Percentiles rank a stretch among this genome's conserved stretches.
phyloP scores from a whole-genome alignment of 1,140 invertebrate species.

The Anadara kagoshimensis region DNA sequence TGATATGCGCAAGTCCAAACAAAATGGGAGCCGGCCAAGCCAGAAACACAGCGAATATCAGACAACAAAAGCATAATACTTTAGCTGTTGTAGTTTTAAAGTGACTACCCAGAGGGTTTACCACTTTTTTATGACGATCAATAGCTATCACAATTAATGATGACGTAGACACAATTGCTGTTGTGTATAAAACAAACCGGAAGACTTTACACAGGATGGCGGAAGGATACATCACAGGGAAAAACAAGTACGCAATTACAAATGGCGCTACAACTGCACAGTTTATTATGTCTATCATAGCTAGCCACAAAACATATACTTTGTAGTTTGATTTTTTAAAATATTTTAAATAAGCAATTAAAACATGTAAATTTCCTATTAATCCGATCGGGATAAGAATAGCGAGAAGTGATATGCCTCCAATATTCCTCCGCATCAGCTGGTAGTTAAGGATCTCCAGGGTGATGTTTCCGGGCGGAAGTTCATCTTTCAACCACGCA shows the following conservation, averaged over 20 bases:
- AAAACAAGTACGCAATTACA: conserved; percentile 53
- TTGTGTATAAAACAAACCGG: conserved; percentile 40
- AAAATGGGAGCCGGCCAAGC: conserved; percentile 40
- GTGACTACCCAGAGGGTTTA: conserved; percentile 47
- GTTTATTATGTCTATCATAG: conserved; percentile 51
- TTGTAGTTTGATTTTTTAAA: conserved; percentile 40
- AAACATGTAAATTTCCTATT: conserved; percentile 34
- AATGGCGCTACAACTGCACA: conserved; percentile 47
- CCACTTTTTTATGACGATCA: conserved; percentile 52
- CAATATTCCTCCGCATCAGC: conserved; percentile 32
- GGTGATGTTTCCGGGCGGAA: conserved; percentile 17
- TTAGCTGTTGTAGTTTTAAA: conserved; percentile 38
- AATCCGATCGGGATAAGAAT: conserved; percentile 21
- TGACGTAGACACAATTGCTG: conserved; percentile 46
- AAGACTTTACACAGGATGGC: conserved; percentile 48
- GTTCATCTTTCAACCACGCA: conserved; percentile 25
- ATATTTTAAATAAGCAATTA: conserved; percentile 28
- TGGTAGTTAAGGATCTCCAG: conserved; percentile 31
- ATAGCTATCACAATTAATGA: conserved; percentile 52
- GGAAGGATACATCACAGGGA: conserved; percentile 46
- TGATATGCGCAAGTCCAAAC: conserved; percentile 21
- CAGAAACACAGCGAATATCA: conserved; percentile 14
- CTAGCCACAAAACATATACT: conserved; percentile 47
- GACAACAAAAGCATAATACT: conserved; percentile 29
- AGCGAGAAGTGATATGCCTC: conserved; percentile 29